phyloP scores from a whole-genome alignment of 2,888 invertebrate species.

The Andrena camellia region DNA sequence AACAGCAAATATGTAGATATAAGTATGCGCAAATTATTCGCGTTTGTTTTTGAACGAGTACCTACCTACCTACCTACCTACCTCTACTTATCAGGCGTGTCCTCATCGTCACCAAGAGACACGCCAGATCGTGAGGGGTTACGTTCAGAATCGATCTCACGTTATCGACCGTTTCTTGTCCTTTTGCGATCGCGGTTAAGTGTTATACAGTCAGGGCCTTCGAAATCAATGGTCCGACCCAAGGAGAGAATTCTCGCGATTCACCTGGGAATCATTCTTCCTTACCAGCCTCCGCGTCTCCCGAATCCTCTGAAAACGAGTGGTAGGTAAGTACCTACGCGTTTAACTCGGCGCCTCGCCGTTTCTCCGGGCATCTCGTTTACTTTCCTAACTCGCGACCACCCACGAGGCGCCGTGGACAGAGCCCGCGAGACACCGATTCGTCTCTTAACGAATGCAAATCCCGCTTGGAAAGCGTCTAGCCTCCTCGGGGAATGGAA shows the following conservation, averaged over 20 bases:
- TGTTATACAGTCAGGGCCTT: slow-evolving; percentile 42
- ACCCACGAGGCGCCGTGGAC: too few species aligned
- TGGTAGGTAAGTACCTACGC: too few species aligned
- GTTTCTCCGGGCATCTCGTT: not conserved
- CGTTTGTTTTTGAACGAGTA: not conserved
- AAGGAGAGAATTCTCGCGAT: slow-evolving; percentile 47
- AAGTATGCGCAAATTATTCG: not conserved
- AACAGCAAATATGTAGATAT: not conserved
- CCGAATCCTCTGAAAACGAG: too few species aligned
- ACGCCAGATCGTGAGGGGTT: not conserved
- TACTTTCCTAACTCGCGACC: not conserved
- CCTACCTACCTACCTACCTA: too few species aligned
- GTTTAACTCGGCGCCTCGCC: too few species aligned
- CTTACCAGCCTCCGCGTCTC: too few species aligned
- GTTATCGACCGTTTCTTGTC: slow-evolving; percentile 39
- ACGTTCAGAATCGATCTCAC: slow-evolving; percentile 13
- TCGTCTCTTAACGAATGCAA: slow-evolving; percentile 23
- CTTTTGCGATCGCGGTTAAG: slow-evolving; percentile 43
- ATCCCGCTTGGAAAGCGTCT: not conserved
- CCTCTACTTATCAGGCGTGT: not conserved
- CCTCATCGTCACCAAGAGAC: not conserved
- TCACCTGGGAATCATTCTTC: slow-evolving; percentile 45
- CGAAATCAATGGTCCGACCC: slow-evolving; percentile 50
- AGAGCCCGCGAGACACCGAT: too few species aligned
- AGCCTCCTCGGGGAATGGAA: not conserved